These are phyloP conservation scores for Acleris literana DNA, from an alignment of 2,888 invertebrate species.

Conservation along the genomic window DNA sequence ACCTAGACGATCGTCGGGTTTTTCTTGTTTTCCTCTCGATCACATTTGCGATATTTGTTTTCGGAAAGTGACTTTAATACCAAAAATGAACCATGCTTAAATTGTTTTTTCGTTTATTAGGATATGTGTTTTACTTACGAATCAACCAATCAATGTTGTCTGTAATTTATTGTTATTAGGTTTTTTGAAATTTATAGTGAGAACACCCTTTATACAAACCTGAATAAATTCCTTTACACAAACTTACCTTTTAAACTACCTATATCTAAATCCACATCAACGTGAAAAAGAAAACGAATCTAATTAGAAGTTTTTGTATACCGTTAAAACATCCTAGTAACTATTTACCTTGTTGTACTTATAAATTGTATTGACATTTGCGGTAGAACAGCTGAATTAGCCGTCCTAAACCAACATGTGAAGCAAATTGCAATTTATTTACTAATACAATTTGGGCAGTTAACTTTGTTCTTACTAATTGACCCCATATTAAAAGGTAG, in stretches of 20 bases:
- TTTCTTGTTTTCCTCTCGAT: not conserved
- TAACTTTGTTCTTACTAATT: not conserved
- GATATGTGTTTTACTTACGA: no score
- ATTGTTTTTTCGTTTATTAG: no score
- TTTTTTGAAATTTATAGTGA: no score
- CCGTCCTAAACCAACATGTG: constrained; percentile 27
- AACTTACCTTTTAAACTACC: no score
- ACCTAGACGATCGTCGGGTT: not conserved
- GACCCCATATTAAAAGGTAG: not conserved
- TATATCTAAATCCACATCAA: not conserved
- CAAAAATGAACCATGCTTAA: no score
- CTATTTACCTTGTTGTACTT: constrained; percentile 28
- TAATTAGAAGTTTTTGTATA: constrained; percentile 11
- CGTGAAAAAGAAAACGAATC: constrained; percentile 2
- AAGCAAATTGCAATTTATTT: constrained; percentile 1
- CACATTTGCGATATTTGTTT: no score
- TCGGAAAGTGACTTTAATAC: no score
- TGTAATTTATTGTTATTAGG: no score
- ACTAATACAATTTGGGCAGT: not conserved
- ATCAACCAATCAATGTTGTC: no score
- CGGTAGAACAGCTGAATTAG: constrained; percentile 20
- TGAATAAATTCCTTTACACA: no score
- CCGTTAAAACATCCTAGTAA: constrained; percentile 1
- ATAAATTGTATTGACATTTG: constrained; percentile 28
- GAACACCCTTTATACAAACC: no score